These are phyloP conservation scores for Pygoscelis adeliae DNA, from an alignment of 2,113 vertebrate genomes.

Conservation along the genomic window DNA sequence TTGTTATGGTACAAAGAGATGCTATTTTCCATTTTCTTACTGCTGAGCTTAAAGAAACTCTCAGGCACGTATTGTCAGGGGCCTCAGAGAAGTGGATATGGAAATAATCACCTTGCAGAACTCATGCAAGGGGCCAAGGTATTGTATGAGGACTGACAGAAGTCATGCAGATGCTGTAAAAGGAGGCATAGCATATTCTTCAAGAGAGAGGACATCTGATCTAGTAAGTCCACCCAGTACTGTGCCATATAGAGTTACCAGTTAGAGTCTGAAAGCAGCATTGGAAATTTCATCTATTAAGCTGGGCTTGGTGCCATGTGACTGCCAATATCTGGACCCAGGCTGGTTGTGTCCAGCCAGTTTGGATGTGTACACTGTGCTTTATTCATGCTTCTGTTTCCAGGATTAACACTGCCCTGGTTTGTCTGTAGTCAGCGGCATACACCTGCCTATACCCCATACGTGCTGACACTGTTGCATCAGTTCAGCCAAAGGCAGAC, in stretches of 20 bases:
- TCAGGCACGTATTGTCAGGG: background rate
- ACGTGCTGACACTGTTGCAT: background rate
- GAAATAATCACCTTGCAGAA: background rate
- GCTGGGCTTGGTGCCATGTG: background rate
- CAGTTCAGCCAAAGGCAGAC: background rate
- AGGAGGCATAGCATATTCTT: background rate
- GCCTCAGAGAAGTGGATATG: background rate
- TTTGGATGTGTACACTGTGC: background rate
- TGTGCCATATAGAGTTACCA: background rate
- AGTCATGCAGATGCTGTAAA: background rate
- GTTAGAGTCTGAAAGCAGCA: background rate
- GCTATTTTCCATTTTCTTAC: background rate
- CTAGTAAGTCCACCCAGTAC: background rate
- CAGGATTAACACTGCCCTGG: background rate
- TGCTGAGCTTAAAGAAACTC: background rate
- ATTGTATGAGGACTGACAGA: background rate
- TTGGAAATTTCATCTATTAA: background rate
- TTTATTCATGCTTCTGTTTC: background rate
- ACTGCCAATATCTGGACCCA: background rate
- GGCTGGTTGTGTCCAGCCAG: background rate
- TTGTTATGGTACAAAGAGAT: background rate
- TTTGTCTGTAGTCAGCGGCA: background rate
- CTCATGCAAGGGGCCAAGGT: background rate
- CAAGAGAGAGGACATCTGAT: background rate
- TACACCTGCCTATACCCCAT: background rate